phyloP scores from a whole-genome alignment of 2,113 vertebrate genomes.

The Sciurus niger region DNA sequence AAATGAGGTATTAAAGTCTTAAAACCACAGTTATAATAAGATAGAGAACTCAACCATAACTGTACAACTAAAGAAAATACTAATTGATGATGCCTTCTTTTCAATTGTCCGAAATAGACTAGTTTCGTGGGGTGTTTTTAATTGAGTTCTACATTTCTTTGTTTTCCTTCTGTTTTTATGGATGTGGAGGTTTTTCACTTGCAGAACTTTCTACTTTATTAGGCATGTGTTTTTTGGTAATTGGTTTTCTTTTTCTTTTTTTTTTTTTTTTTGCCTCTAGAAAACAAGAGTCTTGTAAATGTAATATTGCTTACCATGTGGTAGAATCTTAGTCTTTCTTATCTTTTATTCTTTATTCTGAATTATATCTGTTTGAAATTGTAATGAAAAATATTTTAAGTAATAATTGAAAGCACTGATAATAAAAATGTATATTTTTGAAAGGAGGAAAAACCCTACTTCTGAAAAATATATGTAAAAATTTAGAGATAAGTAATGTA shows the following conservation, averaged over 20 bases:
- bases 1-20: constrained; percentile 82
- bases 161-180: constrained; percentile 68
- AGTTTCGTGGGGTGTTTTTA: constrained; percentile 72
- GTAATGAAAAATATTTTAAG: constrained; percentile 37
- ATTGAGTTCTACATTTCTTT: constrained; percentile 69
- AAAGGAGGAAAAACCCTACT: background rate
- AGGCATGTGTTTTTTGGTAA: constrained; percentile 42
- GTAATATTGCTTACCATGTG: background rate
- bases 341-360: constrained; percentile 22
- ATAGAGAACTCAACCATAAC: constrained; percentile 77
- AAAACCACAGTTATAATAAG: constrained; percentile 74
- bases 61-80: constrained; percentile 57
- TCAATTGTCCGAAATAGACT: constrained; percentile 68
- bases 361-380: constrained; percentile 49
- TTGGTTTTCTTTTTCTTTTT: background rate
- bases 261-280: background rate
- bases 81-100: constrained; percentile 69
- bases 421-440: constrained; percentile 35
- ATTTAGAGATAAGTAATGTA: background rate
- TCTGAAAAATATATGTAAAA: constrained; percentile 8
- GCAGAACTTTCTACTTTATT: constrained; percentile 43
- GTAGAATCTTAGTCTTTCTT: background rate
- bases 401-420: background rate
- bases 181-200: constrained; percentile 20
- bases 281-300: constrained; percentile 1